These are phyloP conservation scores for Morpho helenor DNA, from an alignment of 2,888 invertebrate species.

Conservation along the genomic window DNA sequence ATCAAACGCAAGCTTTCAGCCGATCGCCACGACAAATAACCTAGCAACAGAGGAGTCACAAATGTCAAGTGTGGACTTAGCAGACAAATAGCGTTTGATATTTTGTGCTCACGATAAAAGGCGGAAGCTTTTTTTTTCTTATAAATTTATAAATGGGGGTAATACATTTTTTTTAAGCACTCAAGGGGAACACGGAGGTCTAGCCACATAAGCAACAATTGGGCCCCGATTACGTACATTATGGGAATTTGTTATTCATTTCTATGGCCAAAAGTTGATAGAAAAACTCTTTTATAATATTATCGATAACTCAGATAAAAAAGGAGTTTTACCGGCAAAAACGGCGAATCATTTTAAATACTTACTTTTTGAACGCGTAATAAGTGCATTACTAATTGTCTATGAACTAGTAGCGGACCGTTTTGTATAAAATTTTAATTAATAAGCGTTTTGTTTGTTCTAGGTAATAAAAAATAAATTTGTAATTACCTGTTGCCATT, in stretches of 20 bases:
- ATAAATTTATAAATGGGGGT: slow-evolving; percentile 5
- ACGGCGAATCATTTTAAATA: too few relatives aligned
- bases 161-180: slow-evolving; percentile 28
- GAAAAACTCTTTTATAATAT: not conserved
- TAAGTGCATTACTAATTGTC: too few relatives aligned
- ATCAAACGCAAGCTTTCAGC: slow-evolving; percentile 21
- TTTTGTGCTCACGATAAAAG: slow-evolving; percentile 28
- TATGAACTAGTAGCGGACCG: too few relatives aligned
- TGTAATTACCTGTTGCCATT: too few relatives aligned
- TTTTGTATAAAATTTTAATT: too few relatives aligned
- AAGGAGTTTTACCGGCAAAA: too few relatives aligned
- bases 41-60: slow-evolving; percentile 16
- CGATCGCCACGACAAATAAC: slow-evolving; percentile 6
- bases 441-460: too few relatives aligned
- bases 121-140: slow-evolving; percentile 25
- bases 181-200: slow-evolving; percentile 30
- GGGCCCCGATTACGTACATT: slow-evolving; percentile 31
- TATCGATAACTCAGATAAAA: too few relatives aligned
- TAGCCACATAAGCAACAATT: slow-evolving; percentile 37
- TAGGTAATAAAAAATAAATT: too few relatives aligned
- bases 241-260: slow-evolving; percentile 20
- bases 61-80: slow-evolving; percentile 16
- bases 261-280: slow-evolving; percentile 30
- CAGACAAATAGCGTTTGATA: slow-evolving; percentile 24
- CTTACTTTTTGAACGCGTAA: too few relatives aligned